Conservation (phyloP, 2,113 vertebrate species). For the Cyanocitta stelleri region DNA sequence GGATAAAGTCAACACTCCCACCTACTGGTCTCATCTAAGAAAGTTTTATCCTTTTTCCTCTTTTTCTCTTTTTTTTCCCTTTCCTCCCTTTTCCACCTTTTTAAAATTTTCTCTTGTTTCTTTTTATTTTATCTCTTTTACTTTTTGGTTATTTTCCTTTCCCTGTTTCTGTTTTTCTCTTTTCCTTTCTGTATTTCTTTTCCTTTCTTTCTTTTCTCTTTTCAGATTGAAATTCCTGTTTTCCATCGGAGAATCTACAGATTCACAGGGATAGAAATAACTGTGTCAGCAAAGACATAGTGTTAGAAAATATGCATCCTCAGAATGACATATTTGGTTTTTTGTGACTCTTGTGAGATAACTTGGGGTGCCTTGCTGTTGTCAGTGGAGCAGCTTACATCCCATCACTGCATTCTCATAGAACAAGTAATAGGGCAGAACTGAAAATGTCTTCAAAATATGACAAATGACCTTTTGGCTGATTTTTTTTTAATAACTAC, state of each 20-base stretch:
- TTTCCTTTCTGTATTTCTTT: not conserved
- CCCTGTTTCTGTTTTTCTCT: not conserved
- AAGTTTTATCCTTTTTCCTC: not conserved
- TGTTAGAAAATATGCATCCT: not conserved
- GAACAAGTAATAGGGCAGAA: not conserved
- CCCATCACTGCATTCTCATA: not conserved
- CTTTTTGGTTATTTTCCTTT: not conserved
- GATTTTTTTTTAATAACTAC: not conserved
- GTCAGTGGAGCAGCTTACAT: not conserved
- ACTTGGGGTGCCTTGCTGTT: not conserved
- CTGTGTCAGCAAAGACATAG: not conserved
- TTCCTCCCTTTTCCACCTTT: fast-evolving
- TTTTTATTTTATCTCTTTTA: not conserved
- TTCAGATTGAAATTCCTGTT: not conserved
- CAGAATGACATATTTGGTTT: not conserved
- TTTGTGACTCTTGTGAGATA: not conserved
- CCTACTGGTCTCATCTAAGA: conserved; percentile 50
- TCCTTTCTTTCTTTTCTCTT: not conserved
- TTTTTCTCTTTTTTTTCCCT: fast-evolving
- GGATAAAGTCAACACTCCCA: conserved; percentile 60
- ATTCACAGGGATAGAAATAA: not conserved
- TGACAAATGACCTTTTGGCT: not conserved
- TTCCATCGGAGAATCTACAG: not conserved
- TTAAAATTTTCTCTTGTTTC: fast-evolving
- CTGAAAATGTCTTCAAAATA: not conserved